Percentiles rank a stretch among this genome's conserved stretches.
Evolutionary conservation across 2,797 vertebrate species (phyloP).

Genomic region (Huso huso): DNA sequence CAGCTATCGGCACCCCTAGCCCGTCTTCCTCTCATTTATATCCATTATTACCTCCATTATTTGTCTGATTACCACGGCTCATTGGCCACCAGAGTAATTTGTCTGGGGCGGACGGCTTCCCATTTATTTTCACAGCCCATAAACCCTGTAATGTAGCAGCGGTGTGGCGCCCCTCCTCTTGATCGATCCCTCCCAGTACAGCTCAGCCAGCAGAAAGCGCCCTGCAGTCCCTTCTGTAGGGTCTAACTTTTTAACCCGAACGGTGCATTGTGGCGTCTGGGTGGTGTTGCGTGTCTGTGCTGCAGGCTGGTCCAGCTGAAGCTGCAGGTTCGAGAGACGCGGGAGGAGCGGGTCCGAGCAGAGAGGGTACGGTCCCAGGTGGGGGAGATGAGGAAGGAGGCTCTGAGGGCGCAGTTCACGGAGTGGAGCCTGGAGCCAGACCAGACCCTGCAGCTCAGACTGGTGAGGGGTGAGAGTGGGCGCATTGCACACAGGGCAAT

Average conservation of each 20-base stretch:
- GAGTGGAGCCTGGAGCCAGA: conserved; percentile 44
- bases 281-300: neutral
- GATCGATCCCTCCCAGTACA: conserved; percentile 24
- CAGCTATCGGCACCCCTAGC: neutral
- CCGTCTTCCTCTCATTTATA: conserved; percentile 2
- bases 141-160: conserved; percentile 31
- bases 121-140: conserved; percentile 16
- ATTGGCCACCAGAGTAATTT: neutral
- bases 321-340: conserved; percentile 31
- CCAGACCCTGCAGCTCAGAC: conserved; percentile 34
- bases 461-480: conserved; percentile 43
- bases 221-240: neutral
- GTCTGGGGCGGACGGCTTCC: neutral
- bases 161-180: conserved; percentile 36
- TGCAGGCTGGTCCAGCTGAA: conserved; percentile 50
- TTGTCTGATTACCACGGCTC: neutral
- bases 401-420: conserved; percentile 40
- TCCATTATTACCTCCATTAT: neutral
- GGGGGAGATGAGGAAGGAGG: conserved; percentile 33
- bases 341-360: conserved; percentile 33
- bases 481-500: neutral
- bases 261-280: neutral
- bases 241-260: neutral
- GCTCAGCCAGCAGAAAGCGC: conserved; percentile 25
- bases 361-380: conserved; percentile 31